Evolutionary conservation across 92 coral and sea anemone species (phyloP).

Genomic region (Ricordea florida): DNA sequence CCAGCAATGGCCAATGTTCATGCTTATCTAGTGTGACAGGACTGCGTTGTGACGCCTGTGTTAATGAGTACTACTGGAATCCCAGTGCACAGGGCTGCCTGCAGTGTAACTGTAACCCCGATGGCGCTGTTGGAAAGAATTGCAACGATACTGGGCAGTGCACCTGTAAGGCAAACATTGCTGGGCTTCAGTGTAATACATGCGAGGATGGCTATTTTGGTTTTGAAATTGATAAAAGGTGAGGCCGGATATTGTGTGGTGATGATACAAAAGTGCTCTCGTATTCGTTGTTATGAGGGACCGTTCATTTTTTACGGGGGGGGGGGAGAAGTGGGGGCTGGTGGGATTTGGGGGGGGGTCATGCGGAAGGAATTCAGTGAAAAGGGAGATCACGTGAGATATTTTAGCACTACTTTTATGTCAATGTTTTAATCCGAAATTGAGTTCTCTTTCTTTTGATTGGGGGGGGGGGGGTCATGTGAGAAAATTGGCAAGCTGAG

Average conservation of each 20-base stretch:
- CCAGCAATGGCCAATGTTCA: conserved; percentile 76
- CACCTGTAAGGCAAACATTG: conserved; percentile 80
- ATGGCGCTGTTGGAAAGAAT: conserved; percentile 68
- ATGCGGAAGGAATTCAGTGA: too few relatives aligned
- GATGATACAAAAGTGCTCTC: too few relatives aligned
- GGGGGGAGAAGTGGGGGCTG: too few relatives aligned
- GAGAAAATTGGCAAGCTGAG: too few relatives aligned
- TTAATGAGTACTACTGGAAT: conserved; percentile 76
- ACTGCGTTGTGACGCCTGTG: conserved; percentile 78
- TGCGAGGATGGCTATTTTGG: conserved; percentile 90
- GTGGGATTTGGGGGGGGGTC: too few relatives aligned
- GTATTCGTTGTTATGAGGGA: too few relatives aligned
- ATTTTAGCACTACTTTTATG: too few relatives aligned
- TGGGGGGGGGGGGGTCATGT: too few relatives aligned
- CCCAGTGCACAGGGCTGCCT: conserved; percentile 85
- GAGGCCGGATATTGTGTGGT: neutral
- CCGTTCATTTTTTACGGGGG: too few relatives aligned
- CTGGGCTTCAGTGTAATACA: conserved; percentile 75
- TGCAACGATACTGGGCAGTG: conserved; percentile 90
- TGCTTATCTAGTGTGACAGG: conserved; percentile 85
- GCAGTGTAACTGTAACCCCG: conserved; percentile 64
- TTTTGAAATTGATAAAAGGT: conserved; percentile 46
- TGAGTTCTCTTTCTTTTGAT: too few relatives aligned
- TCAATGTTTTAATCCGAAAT: too few relatives aligned
- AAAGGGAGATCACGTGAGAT: too few relatives aligned